These are phyloP conservation scores for Pomacea maculata DNA, from an alignment of 1,140 invertebrate species.

Conservation along the genomic window DNA sequence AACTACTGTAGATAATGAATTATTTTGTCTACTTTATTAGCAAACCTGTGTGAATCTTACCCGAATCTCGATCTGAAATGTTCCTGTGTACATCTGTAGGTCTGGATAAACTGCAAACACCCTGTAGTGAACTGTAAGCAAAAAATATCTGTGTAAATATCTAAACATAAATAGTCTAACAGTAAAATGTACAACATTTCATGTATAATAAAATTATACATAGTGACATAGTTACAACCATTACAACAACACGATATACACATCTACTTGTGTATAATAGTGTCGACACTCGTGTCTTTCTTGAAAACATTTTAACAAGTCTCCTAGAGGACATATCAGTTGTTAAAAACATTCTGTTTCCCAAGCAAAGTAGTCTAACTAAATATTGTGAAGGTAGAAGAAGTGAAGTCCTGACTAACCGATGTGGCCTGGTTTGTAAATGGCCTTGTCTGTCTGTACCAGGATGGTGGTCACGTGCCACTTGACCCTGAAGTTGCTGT, in stretches of 20 bases:
- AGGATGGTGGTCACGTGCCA: constrained; percentile 34
- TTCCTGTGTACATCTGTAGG: constrained; percentile 17
- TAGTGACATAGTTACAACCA: too few species aligned
- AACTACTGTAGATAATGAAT: too few species aligned
- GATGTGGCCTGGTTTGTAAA: constrained; percentile 60
- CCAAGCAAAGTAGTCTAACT: background rate
- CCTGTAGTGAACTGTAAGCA: constrained; percentile 29
- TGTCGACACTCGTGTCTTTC: too few species aligned
- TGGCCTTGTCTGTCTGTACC: constrained; percentile 60
- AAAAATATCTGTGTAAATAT: too few species aligned
- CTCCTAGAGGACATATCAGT: background rate
- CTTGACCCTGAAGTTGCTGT: background rate
- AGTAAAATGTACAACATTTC: too few species aligned
- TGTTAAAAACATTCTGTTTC: background rate
- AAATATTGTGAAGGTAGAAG: background rate
- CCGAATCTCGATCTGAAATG: constrained; percentile 16
- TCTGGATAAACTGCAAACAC: constrained; percentile 23
- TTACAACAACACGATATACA: background rate
- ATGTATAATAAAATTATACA: too few species aligned
- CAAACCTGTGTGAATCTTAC: background rate
- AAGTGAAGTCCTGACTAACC: constrained; percentile 29
- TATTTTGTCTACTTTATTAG: too few species aligned
- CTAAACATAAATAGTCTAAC: too few species aligned
- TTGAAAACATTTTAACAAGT: background rate
- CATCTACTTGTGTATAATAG: background rate